These are phyloP conservation scores for Palythoa grandis DNA, from an alignment of 92 coral and sea anemone species.

Conservation along the genomic window DNA sequence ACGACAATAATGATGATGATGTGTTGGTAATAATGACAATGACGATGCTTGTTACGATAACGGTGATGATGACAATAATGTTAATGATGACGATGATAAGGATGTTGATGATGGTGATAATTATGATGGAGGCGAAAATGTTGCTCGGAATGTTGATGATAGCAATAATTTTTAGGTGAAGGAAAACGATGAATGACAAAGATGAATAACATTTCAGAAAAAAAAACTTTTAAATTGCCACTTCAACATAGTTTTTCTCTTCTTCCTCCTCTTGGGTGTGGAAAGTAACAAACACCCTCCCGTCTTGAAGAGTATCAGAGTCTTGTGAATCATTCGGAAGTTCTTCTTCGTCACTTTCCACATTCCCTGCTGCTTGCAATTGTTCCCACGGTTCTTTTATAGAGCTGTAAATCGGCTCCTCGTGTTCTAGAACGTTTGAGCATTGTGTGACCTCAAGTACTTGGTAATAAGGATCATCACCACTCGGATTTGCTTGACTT, in stretches of 20 bases:
- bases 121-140: neutral
- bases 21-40: neutral
- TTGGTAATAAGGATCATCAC: conserved; percentile 7
- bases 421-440: neutral
- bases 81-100: neutral
- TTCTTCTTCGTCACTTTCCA: neutral
- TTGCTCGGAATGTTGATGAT: neutral
- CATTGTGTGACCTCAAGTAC: neutral
- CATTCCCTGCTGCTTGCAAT: neutral
- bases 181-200: neutral
- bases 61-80: neutral
- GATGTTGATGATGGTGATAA: neutral
- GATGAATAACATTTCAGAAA: neutral
- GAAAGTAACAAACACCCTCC: neutral
- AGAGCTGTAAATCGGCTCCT: conserved; percentile 19
- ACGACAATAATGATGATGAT: neutral
- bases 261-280: conserved; percentile 5
- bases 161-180: neutral
- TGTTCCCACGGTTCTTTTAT: neutral
- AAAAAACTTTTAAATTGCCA: neutral
- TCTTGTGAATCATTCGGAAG: neutral
- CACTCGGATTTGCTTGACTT: neutral
- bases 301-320: conserved; percentile 3
- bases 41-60: no score
- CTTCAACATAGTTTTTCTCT: conserved; percentile 19